Base-by-base conservation (phyloP, 2,888 invertebrate species). In the Stratiomys singularior region DNA sequence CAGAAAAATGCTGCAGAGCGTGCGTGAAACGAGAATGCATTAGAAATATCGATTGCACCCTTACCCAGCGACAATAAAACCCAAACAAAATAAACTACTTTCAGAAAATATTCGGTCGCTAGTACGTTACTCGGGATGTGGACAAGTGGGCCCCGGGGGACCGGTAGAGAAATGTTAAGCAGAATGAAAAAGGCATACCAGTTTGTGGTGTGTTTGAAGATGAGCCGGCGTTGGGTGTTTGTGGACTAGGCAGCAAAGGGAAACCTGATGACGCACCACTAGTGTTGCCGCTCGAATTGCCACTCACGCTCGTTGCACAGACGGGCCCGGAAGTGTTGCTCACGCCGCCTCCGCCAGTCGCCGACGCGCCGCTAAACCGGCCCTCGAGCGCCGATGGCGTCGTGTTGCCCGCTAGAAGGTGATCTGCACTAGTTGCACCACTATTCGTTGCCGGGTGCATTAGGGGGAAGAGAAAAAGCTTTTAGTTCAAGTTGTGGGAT, bases 211-310 rank as follows among this genome's bases (percentile, higher is more conserved):
- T 76, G 25, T 78, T 46, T 30, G 78, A 25, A 27, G 78, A 63
- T 76, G 79, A 37, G 5, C 37, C 76, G 3, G 80, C 56, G 13
- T 78, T 81, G 71, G 79, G 80, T 27, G 89, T 88, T 80, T 88
- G 88, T 1, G 89, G 89, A 82, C 89, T 89, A 28, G 80, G 80
- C 63, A 88, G 88, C 77, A 88, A 87, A 80, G 89, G 88, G 84
- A 89, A 89, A 18, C 78, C 67, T 76, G 80, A 77, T 18, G 81
- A 79, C 15, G 78, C 77, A 9, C 76, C 58, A 11, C 71, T 64
- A 1, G 78, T 64, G 15, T 76, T 46, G 28, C 63, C 63, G 1
- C 44, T 15, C 15, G 15, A 7, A 37, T 58, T 58, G 13, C 60
- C 88, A 84, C 64, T 81, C n/a, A 9, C n/a, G n/a, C 1, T 18